Conservation (phyloP, 2,888 invertebrate species). For the Tenthredo livida region DNA sequence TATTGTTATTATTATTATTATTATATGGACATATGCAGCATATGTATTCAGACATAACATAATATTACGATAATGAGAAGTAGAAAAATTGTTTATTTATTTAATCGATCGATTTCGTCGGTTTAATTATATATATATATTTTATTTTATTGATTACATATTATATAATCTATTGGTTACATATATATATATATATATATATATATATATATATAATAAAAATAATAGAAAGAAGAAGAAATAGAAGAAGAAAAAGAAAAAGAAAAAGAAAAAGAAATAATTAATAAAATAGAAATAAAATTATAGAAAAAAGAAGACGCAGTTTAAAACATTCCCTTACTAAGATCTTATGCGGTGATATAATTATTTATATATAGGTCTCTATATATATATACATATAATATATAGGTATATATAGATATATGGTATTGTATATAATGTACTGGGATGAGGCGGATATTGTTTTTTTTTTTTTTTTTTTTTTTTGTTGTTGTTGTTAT, state of each 20-base stretch:
- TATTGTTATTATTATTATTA: no score
- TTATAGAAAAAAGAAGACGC: constrained; percentile 38
- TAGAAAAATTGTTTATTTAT: no score
- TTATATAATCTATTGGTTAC: no score
- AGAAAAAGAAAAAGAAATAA: constrained; percentile 24
- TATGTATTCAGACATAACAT: no score
- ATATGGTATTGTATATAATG: background rate
- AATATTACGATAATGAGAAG: no score
- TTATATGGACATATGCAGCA: no score
- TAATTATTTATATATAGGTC: background rate
- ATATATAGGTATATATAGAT: background rate
- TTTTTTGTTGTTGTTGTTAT: constrained; percentile 39
- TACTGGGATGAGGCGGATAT: constrained; percentile 9
- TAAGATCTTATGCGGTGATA: constrained; percentile 53
- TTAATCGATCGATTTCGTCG: no score
- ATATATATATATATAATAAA: background rate
- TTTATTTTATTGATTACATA: no score
- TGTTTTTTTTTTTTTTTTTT: constrained; percentile 14
- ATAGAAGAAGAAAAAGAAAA: constrained; percentile 3
- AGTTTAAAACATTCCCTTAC: constrained; percentile 43
- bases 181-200: background rate
- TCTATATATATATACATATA: background rate
- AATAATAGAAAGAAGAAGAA: background rate
- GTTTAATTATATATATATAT: no score
- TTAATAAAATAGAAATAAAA: constrained; percentile 52